phyloP scores from a whole-genome alignment of 2,113 vertebrate genomes.

The Rhagologus leucostigma region DNA sequence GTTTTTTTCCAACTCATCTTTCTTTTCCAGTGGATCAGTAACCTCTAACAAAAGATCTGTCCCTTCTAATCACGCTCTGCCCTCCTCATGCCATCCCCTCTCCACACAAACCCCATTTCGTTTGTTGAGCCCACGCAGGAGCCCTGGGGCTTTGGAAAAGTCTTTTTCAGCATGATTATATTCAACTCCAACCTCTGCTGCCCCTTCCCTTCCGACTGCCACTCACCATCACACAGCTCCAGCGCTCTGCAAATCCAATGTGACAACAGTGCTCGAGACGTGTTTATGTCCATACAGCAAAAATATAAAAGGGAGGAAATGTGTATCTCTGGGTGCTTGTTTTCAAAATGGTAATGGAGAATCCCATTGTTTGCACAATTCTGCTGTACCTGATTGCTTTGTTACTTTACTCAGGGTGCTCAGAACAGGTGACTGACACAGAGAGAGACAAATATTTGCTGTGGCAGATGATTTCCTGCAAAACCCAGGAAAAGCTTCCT shows the following conservation, averaged over 20 bases:
- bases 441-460: background rate
- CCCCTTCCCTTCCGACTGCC: conserved; percentile 17
- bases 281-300: background rate
- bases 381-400: background rate
- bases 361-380: background rate
- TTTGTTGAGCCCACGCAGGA: conserved; percentile 66
- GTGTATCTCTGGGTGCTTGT: rapidly evolving
- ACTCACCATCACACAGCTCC: background rate
- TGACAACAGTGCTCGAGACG: background rate
- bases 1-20: background rate
- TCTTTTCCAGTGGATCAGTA: conserved; percentile 67
- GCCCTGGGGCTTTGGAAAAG: conserved; percentile 76
- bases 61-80: conserved; percentile 74
- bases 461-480: background rate
- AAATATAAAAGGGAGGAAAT: background rate
- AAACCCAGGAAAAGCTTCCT: background rate
- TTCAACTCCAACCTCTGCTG: background rate
- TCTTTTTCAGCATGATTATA: conserved; percentile 60
- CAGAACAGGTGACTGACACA: background rate
- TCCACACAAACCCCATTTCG: conserved; percentile 51
- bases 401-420: background rate
- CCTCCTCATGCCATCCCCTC: conserved; percentile 35
- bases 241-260: background rate
- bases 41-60: conserved; percentile 79
- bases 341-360: rapidly evolving